Percentiles rank a stretch among this genome's conserved stretches.
These are phyloP conservation scores for Pyrrhura leucotis DNA, from an alignment of 2,797 vertebrate species.

Conservation along the genomic window DNA sequence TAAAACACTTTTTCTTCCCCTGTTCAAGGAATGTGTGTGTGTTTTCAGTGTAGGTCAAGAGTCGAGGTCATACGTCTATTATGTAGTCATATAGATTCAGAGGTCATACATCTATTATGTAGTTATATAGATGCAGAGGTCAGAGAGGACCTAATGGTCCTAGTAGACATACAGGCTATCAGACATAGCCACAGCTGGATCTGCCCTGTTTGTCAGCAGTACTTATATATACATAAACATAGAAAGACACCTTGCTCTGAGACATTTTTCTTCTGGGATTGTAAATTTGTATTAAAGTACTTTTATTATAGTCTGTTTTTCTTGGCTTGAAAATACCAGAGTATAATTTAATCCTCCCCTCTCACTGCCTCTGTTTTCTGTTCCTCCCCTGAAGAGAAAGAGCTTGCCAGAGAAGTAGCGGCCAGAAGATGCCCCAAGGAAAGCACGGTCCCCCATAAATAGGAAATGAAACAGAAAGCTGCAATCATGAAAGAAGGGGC, in stretches of 20 bases:
- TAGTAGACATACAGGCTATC: neutral
- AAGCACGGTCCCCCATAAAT: neutral
- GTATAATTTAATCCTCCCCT: constrained; percentile 13
- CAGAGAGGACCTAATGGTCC: neutral
- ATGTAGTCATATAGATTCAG: neutral
- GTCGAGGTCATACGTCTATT: neutral
- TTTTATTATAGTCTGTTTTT: neutral
- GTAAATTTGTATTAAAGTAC: neutral
- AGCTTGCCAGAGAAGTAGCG: neutral
- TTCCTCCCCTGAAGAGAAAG: constrained; percentile 5
- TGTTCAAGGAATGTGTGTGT: neutral
- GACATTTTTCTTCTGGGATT: neutral
- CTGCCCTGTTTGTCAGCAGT: neutral
- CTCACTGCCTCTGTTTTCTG: neutral
- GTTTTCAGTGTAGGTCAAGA: neutral
- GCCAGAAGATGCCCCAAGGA: neutral
- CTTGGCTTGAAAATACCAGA: constrained; percentile 18
- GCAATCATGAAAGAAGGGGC: neutral
- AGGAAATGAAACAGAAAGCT: constrained; percentile 55
- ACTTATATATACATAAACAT: neutral
- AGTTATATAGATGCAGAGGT: neutral
- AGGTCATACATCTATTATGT: neutral
- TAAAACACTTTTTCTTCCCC: neutral
- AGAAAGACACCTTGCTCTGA: neutral
- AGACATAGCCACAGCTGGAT: neutral